Base-by-base conservation (phyloP, 2,113 vertebrate species). In the Rhipidura dahli region DNA sequence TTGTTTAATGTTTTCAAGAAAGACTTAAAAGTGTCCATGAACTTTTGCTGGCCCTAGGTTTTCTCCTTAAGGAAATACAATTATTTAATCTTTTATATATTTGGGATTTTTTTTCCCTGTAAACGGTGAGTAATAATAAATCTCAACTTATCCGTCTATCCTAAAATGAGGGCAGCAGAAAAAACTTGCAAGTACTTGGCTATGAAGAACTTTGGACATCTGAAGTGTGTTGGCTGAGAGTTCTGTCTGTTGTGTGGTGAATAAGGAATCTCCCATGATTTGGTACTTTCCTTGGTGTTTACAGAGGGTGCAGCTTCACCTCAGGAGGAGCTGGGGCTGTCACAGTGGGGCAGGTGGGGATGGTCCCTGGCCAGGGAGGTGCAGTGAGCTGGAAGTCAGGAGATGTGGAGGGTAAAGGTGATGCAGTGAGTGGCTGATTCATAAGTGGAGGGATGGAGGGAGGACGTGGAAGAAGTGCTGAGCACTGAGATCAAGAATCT, bases 231-330 rank as follows among this genome's bases (percentile, higher is more conserved):
- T 69, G 53, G 31, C 31, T 21, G 42, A 57, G 31, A 44, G 30
- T 7, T 76, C n/a, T 44, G 2, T 7, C 15, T 91, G 39, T 44
- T 33, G 2, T 11, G 60, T 73, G 50, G 21, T 24, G 30, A 47
- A 26, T 39, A 13, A 50, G 26, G 28, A 56, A 9, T 31, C 7
- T 69, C 11, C 42, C 56, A 7, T 20, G 26, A 8, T 22, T 35
- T 40, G 22, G 1, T 11, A 2, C 5, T 71, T 59, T 59, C 23
- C 37, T 71, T 18, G 8, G 8, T 57, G n/a, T 17, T 54, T 59
- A 4, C 24, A 35, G 14, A 1, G 22, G 61, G 15, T n/a, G n/a
- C 11, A 11, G 0, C 20, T 42, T 20, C 35, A 21, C 15, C 10
- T 28, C 10, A 26, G 40, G 12, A 42, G 3, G 9, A 16, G 12